Base-by-base conservation (phyloP, 2,888 invertebrate genomes). In the Anthoptus insignis region DNA sequence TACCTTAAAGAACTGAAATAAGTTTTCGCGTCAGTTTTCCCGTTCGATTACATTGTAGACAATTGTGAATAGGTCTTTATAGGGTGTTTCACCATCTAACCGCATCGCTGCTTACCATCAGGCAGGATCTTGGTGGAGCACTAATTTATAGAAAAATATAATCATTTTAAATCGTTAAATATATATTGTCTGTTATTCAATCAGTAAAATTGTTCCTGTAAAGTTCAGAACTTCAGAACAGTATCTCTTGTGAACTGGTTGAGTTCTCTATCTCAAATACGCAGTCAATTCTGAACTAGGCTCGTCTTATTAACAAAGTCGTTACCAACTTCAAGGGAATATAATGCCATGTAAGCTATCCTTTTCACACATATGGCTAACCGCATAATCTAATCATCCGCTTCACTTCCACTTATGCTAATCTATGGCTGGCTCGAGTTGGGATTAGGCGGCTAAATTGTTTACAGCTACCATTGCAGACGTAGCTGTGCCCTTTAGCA, bases 261-360 rank as follows among this genome's bases (percentile, higher is more conserved):
- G 32, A 52, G 29, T 52, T 32, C 32, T 19, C 52, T 32, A 27
- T 49, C 49, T 27, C 49, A 22, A 53, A 53, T 13, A 21, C 34
- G n/a, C 34, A 21, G 21, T 8, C 19, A 53, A 22, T 53, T 53
- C 13, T 9, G n/a, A 53, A 64, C 59, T 56, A 61, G 68, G 71
- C 78, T 69, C 16, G 39, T 56, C 24, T 56, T 56, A 54, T 39
- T 56, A 56, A 56, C 14, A 21, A 39, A 42, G 24, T 42, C 39
- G 27, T 16, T 56, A 56, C 47, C 37, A 9, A 37, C 37, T 54
- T 39, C 4, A 34, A 39, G 39, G 39, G 7, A 22, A 54, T 39
- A 39, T 22, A 37, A 24, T n/a, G 14, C 16, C 11, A 22, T 11
- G 27, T 27, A 13, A 8, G 11, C 24, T 27, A 9, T 56, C 39